Evolutionary conservation across 2,113 vertebrate genomes (phyloP), one percentile per base, ranked within the genome.

Genomic region (Petaurus breviceps): DNA sequence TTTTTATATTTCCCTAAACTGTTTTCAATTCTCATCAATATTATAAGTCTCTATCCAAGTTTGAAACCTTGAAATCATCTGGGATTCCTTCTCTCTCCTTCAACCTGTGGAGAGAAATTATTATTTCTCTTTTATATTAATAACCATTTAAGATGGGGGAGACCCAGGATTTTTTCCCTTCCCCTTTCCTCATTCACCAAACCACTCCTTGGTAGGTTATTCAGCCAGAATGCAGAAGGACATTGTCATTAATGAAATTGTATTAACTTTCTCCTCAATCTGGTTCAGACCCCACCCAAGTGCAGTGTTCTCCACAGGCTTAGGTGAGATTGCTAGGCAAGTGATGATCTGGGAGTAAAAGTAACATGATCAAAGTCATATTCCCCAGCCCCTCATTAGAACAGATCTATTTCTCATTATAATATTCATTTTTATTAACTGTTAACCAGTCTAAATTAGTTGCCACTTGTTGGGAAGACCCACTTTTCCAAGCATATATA

Each of bases 1-100:
- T 57, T 0, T 37, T 51, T 31, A 26, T 91, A 91, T 19, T 92
- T 52, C 23, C 46, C 43, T 54, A 93, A 50, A 92, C 7, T 90
- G 31, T 26, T 93, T 95, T 90, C 90, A 14, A 12, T 93, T 68
- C 54, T 95, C 91, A 37, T 51, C 93, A 96, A 31, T 7, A 93
- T n/a, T 54, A 95, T 2, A 77, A 92, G 77, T 16, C 90, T 3
- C 16, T 94, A n/a, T 57, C 89, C 43, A n/a, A 96, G 26, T 22
- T 94, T 90, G 43, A 52, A 89, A 94, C 51, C 16, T 43, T 84
- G 37, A 8, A 43, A 91, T 93, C 94, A 46, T 54, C 57, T 68
- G 51, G 68, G 47, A 51, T 61, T 97, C 89, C 23, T 95, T 9
- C 26, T 57, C 90, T 93, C 53, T 31, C 89, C 91, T 95, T 91